phyloP scores from a whole-genome alignment of 2,888 invertebrate genomes.

The Netelia fuscicornis region DNA sequence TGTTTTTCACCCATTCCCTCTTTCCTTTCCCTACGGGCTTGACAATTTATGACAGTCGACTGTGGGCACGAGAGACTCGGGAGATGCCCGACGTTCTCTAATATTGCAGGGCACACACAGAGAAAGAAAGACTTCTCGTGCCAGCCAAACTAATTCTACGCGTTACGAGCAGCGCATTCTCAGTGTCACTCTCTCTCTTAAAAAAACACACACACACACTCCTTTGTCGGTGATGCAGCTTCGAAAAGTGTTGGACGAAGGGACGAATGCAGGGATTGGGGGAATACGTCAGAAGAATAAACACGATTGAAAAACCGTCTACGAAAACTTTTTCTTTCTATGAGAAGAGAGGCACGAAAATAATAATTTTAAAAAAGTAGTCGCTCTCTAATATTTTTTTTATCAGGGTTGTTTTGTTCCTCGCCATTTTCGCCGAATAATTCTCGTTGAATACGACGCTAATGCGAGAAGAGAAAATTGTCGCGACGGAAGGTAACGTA shows the following conservation, averaged over 20 bases:
- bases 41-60: conserved; percentile 62
- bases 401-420: not conserved
- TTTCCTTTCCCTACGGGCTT: conserved; percentile 42
- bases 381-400: not conserved
- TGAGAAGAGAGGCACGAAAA: not conserved
- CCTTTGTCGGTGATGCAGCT: not conserved
- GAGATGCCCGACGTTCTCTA: conserved; percentile 11
- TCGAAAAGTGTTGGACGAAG: no score
- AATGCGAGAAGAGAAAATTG: not conserved
- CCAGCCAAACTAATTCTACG: conserved; percentile 51
- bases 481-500: not conserved
- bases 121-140: conserved; percentile 5
- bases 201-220: not conserved
- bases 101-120: conserved; percentile 11
- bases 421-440: not conserved
- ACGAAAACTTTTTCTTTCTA: not conserved
- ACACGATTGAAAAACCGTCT: not conserved
- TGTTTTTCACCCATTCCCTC: not conserved
- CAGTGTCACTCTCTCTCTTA: conserved; percentile 1
- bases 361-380: not conserved
- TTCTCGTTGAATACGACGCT: not conserved
- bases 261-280: no score
- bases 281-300: not conserved
- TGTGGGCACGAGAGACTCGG: conserved; percentile 29
- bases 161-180: conserved; percentile 24